A percentile compares a stretch with the other conserved stretches of the same genome.
phyloP scores from a whole-genome alignment of 2,888 invertebrate species.

The Drosophila cyrtoloma region DNA sequence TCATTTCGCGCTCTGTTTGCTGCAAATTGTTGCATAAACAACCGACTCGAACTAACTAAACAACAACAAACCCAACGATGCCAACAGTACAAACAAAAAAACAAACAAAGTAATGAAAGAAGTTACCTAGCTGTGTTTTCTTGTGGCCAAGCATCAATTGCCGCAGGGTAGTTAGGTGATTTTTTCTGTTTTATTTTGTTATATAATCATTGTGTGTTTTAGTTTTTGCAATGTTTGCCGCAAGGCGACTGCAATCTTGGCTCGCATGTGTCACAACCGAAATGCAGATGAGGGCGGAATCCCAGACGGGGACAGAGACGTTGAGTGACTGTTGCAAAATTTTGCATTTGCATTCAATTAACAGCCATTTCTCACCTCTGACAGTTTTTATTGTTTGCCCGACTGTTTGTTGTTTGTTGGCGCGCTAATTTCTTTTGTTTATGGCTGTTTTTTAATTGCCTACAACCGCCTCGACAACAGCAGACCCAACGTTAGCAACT shows the following conservation, averaged over 20 bases:
- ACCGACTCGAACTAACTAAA: conserved; percentile 23
- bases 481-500: conserved; percentile 9
- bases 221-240: conserved; percentile 50
- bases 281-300: conserved; percentile 28
- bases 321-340: conserved; percentile 34
- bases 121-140: conserved; percentile 37
- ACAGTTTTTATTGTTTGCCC: conserved; percentile 21
- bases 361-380: conserved; percentile 74
- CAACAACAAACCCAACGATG: conserved; percentile 13
- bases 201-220: conserved; percentile 57
- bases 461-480: conserved; percentile 14
- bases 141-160: conserved; percentile 54
- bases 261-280: conserved; percentile 65
- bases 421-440: conserved; percentile 70
- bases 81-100: conserved; percentile 2
- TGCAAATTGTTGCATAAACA: conserved; percentile 73
- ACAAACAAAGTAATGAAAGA: conserved; percentile 26
- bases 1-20: conserved; percentile 78
- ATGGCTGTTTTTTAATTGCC: conserved; percentile 61
- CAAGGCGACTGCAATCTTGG: conserved; percentile 49
- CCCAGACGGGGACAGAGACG: conserved; percentile 7
- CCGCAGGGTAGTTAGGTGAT: conserved; percentile 31
- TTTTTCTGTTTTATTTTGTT: conserved; percentile 41
- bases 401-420: conserved; percentile 26
- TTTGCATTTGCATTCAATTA: conserved; percentile 77